These are phyloP conservation scores for Oceanodroma leucorhoa DNA, from an alignment of 2,797 vertebrate species.

Conservation along the genomic window DNA sequence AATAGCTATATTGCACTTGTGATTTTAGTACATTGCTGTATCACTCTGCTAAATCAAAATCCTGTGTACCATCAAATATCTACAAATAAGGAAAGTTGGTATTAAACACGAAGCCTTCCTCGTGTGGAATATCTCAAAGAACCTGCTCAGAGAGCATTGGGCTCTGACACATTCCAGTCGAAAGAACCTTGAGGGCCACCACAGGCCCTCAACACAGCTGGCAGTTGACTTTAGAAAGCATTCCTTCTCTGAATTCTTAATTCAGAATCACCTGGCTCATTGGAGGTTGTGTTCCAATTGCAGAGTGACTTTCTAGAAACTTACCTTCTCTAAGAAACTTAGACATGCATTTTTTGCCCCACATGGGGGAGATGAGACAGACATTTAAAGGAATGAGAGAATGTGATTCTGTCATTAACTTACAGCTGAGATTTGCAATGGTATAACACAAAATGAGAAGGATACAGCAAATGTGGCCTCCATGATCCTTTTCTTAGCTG, in stretches of 20 bases:
- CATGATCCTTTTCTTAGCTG: not conserved
- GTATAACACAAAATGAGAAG: not conserved
- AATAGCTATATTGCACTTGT: not conserved
- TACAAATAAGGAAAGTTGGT: not conserved
- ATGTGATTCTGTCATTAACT: not conserved
- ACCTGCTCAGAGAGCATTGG: not conserved
- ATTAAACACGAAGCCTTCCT: not conserved
- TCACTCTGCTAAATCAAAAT: not conserved
- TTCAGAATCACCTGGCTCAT: not conserved
- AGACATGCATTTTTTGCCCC: not conserved
- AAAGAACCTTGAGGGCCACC: not conserved
- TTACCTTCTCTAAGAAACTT: not conserved
- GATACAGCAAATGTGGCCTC: not conserved
- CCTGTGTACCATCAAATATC: not conserved
- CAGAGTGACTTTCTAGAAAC: not conserved
- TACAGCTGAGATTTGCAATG: not conserved
- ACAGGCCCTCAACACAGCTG: not conserved
- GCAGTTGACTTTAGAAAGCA: not conserved
- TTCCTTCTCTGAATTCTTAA: not conserved
- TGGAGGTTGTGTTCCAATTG: not conserved
- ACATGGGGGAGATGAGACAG: not conserved
- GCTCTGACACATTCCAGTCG: not conserved
- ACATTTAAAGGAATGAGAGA: not conserved
- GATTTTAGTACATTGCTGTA: not conserved
- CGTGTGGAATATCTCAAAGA: not conserved